These are phyloP conservation scores for Portevinia maculata DNA, from an alignment of 2,888 invertebrate species.

Conservation along the genomic window DNA sequence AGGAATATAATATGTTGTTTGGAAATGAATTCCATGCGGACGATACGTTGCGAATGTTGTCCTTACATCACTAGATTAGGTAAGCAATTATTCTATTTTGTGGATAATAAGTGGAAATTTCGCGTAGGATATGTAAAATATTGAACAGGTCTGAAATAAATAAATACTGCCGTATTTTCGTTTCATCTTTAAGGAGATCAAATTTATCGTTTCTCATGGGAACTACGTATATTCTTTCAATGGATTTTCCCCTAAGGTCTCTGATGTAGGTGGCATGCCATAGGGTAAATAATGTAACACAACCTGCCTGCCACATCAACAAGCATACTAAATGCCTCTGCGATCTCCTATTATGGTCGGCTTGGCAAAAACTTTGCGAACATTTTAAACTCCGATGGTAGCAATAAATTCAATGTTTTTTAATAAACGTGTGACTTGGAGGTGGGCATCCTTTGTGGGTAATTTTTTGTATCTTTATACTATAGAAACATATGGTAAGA, in stretches of 20 bases:
- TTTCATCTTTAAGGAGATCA: constrained; percentile 21
- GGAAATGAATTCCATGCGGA: constrained; percentile 51
- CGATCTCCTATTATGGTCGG: too few relatives aligned
- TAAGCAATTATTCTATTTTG: constrained; percentile 37
- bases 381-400: constrained; percentile 17
- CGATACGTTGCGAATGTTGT: constrained; percentile 48
- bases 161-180: constrained; percentile 14
- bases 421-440: constrained; percentile 20
- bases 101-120: constrained; percentile 2
- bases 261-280: constrained; percentile 17
- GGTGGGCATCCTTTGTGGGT: constrained; percentile 3
- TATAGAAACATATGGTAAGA: too few relatives aligned
- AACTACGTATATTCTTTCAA: constrained; percentile 32
- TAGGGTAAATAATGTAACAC: too few relatives aligned
- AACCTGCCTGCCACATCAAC: constrained; percentile 4
- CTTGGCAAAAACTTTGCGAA: background rate
- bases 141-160: background rate
- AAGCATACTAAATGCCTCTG: constrained; percentile 16
- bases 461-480: too few relatives aligned
- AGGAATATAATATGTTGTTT: constrained; percentile 51
- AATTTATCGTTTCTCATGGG: constrained; percentile 54
- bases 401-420: constrained; percentile 42
- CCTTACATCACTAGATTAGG: constrained; percentile 57
- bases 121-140: background rate
- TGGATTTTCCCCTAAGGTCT: constrained; percentile 12